Conservation (phyloP, 2,113 vertebrate genomes). For the Hippoglossus stenolepis region DNA sequence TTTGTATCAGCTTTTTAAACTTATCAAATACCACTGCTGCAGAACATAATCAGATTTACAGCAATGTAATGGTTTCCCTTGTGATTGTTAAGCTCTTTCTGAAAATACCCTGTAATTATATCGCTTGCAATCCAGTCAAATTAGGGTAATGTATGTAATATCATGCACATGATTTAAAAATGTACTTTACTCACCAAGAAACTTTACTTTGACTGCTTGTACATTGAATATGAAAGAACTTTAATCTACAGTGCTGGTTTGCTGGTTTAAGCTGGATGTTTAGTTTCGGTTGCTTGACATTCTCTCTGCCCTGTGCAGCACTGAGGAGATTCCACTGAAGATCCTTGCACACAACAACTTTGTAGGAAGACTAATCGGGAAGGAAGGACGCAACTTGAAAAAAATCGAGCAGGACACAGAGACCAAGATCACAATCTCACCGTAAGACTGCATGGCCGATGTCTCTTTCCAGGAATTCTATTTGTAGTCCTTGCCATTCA, state of each 20-base stretch:
- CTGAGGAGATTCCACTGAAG: conserved; percentile 97
- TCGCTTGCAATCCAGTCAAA: no score
- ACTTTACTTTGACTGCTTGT: no score
- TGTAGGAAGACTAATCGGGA: conserved; percentile 96
- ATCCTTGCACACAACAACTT: conserved; percentile 99
- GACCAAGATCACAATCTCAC: conserved; percentile 98
- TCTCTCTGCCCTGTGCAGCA: conserved; percentile 81
- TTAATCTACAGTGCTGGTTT: background rate
- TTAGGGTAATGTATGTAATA: no score
- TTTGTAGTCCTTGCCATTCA: background rate
- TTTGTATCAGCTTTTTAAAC: background rate
- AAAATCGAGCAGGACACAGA: conserved; percentile 98
- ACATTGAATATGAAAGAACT: background rate
- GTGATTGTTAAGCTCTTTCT: no score
- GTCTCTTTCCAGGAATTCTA: background rate
- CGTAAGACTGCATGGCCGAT: conserved; percentile 82
- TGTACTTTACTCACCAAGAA: no score
- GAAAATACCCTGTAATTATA: no score
- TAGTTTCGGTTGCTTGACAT: no score
- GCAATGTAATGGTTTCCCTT: no score
- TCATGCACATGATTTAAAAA: no score
- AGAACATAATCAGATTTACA: no score
- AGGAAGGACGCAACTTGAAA: conserved; percentile 98
- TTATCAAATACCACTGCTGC: no score
- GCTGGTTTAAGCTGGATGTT: conserved; percentile 3